Evolutionary conservation across 2,113 vertebrate species (phyloP).

Genomic region (Stictonetta naevosa): DNA sequence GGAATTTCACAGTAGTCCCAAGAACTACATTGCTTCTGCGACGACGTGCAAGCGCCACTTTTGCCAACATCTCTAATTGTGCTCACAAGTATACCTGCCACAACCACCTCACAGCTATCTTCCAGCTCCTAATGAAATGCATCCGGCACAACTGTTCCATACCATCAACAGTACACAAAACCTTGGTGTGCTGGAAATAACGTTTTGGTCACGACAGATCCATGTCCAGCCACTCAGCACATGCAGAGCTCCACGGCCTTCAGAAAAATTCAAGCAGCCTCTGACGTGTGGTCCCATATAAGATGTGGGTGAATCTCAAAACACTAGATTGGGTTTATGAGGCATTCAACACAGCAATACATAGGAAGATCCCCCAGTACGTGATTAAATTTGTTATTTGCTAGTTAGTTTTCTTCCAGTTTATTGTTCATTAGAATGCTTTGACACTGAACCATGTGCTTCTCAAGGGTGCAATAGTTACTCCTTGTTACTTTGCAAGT

Average conservation of each 20-base stretch:
- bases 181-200: neutral
- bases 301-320: neutral
- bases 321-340: no score
- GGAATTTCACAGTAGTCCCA: neutral
- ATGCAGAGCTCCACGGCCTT: neutral
- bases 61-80: neutral
- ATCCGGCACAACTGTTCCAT: neutral
- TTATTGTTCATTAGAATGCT: neutral
- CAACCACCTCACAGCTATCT: neutral
- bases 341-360: neutral
- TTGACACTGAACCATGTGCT: neutral
- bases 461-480: constrained; percentile 7
- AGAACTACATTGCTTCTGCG: neutral
- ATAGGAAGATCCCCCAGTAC: rapidly evolving
- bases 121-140: neutral
- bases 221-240: neutral
- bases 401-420: neutral
- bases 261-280: neutral
- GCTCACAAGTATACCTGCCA: neutral
- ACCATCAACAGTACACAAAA: rapidly evolving
- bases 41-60: neutral
- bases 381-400: neutral
- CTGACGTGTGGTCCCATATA: rapidly evolving
- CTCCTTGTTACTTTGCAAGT: neutral
- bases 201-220: rapidly evolving